Evolutionary conservation across 2,888 invertebrate genomes (phyloP), one percentile per base, ranked within the genome.

Genomic region (Macrosoma leucophasiata): DNA sequence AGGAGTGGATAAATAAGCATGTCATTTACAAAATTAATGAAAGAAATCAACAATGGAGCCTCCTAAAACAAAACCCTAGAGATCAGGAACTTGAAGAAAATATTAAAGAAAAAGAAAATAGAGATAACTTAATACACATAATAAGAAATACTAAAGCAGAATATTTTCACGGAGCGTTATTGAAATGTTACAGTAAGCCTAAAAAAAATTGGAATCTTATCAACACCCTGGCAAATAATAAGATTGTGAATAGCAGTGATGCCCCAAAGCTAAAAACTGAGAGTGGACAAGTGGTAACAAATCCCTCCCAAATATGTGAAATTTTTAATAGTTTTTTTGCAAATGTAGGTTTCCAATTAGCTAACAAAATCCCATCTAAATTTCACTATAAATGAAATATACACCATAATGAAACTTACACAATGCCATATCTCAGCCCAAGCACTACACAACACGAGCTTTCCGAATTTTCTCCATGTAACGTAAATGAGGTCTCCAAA

Each of bases 171-270:
- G 15, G 21, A 1, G 7, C 25, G 28, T 31, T 36, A 14, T 11
- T 12, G 4, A 32, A 24, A 1, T 33, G 29, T 13, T 17, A 2
- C 6, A 33, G 15, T 11, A 32, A 37, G 3, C 33, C 37, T 2
- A 37, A 37, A 13, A 36, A 36, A 20, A 27, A 15, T 18, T 36
- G 36, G 36, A 14, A 31, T 2, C 17, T 34, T 1, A 30, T 30
- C 2, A 36, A 30, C 12, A 2, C 7, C 14, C 21, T 36, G 12
- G 3, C 31, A 1, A 36, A 15, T 6, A 37, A 37, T 17, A 32
- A 37, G 24, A 6, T 26, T 14, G 24, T 13, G 14, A 3, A 13
- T 1, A 22, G 18, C 18, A 22, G 23, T 17, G 18, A 13, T 33
- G 33, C 26, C 4, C 26, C 38, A 7, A 38, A 38, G 6, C 33